These are phyloP conservation scores for Cardiocondyla obscurior DNA, from an alignment of 1,140 invertebrate species.

Conservation along the genomic window DNA sequence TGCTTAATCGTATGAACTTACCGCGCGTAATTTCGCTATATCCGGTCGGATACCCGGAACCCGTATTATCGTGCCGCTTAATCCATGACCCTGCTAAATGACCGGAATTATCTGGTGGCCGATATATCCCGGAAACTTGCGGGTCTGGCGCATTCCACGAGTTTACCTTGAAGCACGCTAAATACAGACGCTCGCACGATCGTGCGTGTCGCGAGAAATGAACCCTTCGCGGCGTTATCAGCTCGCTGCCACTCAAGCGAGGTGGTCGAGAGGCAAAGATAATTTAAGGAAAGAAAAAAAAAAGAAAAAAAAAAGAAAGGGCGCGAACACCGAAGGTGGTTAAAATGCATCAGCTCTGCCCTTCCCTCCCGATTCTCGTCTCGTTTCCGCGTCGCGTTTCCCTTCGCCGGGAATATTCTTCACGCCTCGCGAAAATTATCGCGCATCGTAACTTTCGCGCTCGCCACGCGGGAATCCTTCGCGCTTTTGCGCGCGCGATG, in stretches of 20 bases:
- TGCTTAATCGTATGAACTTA: slow-evolving; percentile 18
- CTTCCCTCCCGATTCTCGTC: neutral
- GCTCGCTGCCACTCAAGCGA: slow-evolving; percentile 48
- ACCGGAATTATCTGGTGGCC: slow-evolving; percentile 47
- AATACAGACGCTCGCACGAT: slow-evolving; percentile 62
- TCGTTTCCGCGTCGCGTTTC: neutral
- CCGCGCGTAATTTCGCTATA: slow-evolving; percentile 31
- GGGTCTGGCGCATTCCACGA: neutral
- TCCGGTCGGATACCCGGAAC: neutral
- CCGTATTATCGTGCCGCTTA: slow-evolving; percentile 5
- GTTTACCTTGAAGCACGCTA: slow-evolving; percentile 55
- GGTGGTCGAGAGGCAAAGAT: slow-evolving; percentile 53
- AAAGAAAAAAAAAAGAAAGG: slow-evolving; percentile 53
- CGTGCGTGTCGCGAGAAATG: slow-evolving; percentile 60
- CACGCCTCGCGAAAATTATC: slow-evolving; percentile 63
- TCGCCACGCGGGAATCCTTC: slow-evolving; percentile 49
- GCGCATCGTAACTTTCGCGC: slow-evolving; percentile 51
- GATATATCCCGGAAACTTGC: slow-evolving; percentile 32
- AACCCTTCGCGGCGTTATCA: slow-evolving; percentile 53
- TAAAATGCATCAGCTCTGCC: slow-evolving; percentile 66
- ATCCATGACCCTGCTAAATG: slow-evolving; percentile 21
- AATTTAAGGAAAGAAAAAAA: slow-evolving; percentile 60
- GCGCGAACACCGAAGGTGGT: slow-evolving; percentile 19
- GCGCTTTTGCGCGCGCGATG: slow-evolving; percentile 58
- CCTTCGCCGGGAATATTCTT: slow-evolving; percentile 48